phyloP scores from a whole-genome alignment of 2,797 vertebrate genomes.

The Fundulus diaphanus region DNA sequence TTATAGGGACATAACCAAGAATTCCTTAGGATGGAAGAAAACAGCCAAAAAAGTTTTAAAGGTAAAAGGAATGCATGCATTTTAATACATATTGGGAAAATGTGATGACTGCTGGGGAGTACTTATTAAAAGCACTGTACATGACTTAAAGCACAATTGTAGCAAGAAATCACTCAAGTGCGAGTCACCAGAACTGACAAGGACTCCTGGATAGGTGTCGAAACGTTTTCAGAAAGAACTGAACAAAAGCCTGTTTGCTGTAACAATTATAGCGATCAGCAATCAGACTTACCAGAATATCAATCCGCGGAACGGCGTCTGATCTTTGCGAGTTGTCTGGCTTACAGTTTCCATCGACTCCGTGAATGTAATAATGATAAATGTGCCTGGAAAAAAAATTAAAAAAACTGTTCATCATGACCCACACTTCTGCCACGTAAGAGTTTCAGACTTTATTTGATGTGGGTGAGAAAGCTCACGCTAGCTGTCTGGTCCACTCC shows the following conservation, averaged over 20 bases:
- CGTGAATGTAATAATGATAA: conserved; percentile 97
- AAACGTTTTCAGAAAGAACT: too few species aligned
- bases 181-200: too few species aligned
- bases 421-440: not conserved
- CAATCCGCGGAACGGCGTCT: conserved; percentile 76
- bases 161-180: too few species aligned
- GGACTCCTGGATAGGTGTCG: too few species aligned
- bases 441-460: not conserved
- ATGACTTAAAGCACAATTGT: not conserved
- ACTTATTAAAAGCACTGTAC: not conserved
- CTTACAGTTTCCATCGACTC: conserved; percentile 84
- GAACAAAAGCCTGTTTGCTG: too few species aligned
- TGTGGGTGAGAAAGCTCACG: conserved; percentile 81
- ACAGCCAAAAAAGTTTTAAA: not conserved
- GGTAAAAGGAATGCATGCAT: too few species aligned
- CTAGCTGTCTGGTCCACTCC: conserved; percentile 87
- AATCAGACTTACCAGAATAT: conserved; percentile 85
- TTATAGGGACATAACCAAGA: too few species aligned
- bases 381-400: conserved; percentile 84
- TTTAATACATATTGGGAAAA: not conserved
- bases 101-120: not conserved
- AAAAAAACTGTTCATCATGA: not conserved
- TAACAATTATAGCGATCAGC: not conserved
- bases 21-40: not conserved
- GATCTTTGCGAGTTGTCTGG: conserved; percentile 36